Base-by-base conservation (phyloP, 2,888 invertebrate species). In the Leptopilina syphax region DNA sequence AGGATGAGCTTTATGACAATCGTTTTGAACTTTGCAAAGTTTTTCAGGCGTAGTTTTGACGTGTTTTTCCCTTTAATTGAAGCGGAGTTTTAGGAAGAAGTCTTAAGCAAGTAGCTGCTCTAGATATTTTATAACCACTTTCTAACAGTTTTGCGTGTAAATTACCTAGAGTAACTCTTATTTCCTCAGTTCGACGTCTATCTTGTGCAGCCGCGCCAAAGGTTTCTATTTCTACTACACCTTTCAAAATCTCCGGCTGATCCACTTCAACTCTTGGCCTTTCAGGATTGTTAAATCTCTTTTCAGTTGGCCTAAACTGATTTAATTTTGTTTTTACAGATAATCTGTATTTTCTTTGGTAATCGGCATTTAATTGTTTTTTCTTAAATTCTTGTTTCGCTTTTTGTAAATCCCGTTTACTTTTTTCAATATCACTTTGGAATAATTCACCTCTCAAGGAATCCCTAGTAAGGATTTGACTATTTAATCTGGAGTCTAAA, bases 1-100 rank as follows among this genome's bases (percentile, higher is more conserved):
- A 8, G 78, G 76, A 81, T 91, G 88, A 27, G 70, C 66, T 80
- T 78, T 80, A 65, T 84, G 84, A 18, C 7, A 18, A 78, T 83
- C 83, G 68, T 78, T 81, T 67, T 80, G 60, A 5, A 82, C 80
- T 41, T 73, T 70, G 24, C 68, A 73, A 8, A 85, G 70, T 80
- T 79, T 86, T n/a, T 85, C 91, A 85, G 89, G 88, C 24, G 87
- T 88, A n/a, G 89, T 89, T 1, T 66, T 79, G 41, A 89, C 84
- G 77, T 88, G 88, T 76, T 84, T 82, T 84, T 87, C 57, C 87
- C 88, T 83, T 88, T 87, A 41, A 54, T 24, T 41, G 85, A 83
- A 65, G 54, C 80, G 24, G 79, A 82, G 18, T 83, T 84, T 84
- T 81, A 7, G 87, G 88, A 77, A 88, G 65, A 76, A 84, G 79